phyloP scores from a whole-genome alignment of 2,888 invertebrate genomes.

The Spialia ferax region DNA sequence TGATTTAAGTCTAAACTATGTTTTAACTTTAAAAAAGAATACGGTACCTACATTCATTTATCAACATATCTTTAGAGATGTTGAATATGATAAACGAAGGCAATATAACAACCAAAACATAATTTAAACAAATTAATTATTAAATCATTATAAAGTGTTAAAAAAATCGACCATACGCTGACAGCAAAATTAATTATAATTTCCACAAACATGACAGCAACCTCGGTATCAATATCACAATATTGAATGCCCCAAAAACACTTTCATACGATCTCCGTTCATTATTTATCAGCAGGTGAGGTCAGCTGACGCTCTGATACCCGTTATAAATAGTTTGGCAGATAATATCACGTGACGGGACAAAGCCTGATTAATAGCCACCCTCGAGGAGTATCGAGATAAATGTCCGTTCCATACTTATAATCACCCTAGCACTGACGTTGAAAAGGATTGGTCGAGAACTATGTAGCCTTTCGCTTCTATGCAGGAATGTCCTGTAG shows the following conservation, averaged over 20 bases:
- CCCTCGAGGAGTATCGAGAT: slow-evolving; percentile 13
- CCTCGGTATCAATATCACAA: not conserved
- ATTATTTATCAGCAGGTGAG: slow-evolving; percentile 4
- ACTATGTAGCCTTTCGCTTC: not conserved
- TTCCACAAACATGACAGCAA: not conserved
- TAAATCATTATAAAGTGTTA: too few relatives aligned
- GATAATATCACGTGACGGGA: slow-evolving; percentile 46
- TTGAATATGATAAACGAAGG: too few relatives aligned
- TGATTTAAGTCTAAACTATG: too few relatives aligned
- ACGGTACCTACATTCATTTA: too few relatives aligned
- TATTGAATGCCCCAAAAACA: not conserved
- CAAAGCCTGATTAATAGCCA: slow-evolving; percentile 50
- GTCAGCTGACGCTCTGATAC: slow-evolving; percentile 13
- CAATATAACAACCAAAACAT: too few relatives aligned
- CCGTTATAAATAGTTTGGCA: slow-evolving; percentile 48
- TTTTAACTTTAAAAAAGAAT: too few relatives aligned
- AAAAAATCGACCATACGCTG: too few relatives aligned
- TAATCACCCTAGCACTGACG: not conserved
- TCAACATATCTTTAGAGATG: too few relatives aligned
- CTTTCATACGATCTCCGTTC: not conserved
- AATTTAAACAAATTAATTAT: too few relatives aligned
- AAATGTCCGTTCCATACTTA: not conserved
- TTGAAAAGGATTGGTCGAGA: slow-evolving; percentile 4
- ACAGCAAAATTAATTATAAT: too few relatives aligned
- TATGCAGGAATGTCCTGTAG: too few relatives aligned